Evolutionary conservation across 2,797 vertebrate species (phyloP).

Genomic region (Sebastolobus altivelis): DNA sequence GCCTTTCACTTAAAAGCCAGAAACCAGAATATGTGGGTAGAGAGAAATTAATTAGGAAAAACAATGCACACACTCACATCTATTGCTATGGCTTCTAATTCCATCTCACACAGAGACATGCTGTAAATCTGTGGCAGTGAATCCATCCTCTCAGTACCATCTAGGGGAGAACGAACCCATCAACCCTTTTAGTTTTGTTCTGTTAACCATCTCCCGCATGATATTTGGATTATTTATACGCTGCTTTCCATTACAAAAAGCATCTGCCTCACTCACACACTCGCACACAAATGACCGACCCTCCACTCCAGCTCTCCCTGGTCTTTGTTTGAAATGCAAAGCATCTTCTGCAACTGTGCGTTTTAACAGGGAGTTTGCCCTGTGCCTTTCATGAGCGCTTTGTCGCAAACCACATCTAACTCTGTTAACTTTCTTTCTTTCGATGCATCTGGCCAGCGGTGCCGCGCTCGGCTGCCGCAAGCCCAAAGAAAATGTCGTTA

Average conservation of each 20-base stretch:
- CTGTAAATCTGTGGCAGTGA: conserved; percentile 17
- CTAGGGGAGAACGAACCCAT: conserved; percentile 30
- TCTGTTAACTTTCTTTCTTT: conserved; percentile 8
- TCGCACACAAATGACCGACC: background rate
- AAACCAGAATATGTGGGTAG: conserved; percentile 34
- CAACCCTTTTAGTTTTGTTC: conserved; percentile 56
- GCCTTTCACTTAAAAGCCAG: conserved; percentile 15
- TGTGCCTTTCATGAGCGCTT: conserved; percentile 29
- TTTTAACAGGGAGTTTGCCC: conserved; percentile 11
- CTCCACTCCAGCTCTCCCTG: background rate
- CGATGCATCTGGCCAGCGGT: background rate
- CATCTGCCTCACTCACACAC: background rate
- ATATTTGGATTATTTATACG: conserved; percentile 58
- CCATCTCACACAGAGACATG: background rate
- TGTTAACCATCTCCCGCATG: conserved; percentile 47
- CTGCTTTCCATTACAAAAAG: conserved; percentile 57
- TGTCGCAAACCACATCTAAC: conserved; percentile 2
- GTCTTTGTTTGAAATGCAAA: conserved; percentile 51
- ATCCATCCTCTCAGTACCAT: conserved; percentile 33
- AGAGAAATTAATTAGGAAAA: background rate
- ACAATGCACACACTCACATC: background rate
- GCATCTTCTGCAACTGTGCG: background rate
- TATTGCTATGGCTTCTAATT: conserved; percentile 10
- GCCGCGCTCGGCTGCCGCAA: background rate
- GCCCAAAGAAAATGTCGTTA: conserved; percentile 26